These are phyloP conservation scores for Athalia circularis DNA, from an alignment of 2,888 invertebrate species.

Conservation along the genomic window DNA sequence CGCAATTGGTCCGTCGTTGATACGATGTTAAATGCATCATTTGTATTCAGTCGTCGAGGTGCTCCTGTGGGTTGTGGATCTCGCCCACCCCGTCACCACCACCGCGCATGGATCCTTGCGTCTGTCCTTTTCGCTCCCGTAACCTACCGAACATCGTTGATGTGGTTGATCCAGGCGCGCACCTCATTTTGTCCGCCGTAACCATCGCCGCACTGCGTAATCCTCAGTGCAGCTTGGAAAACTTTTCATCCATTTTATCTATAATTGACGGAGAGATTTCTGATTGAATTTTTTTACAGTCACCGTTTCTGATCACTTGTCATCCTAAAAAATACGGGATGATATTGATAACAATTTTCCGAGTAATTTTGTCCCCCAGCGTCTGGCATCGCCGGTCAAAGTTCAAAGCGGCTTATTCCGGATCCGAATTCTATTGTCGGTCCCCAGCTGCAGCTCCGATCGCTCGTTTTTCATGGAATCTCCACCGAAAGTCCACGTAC, in stretches of 20 bases:
- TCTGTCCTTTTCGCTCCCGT: no score
- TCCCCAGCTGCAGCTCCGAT: no score
- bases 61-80: constrained; percentile 22
- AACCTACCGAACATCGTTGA: not conserved
- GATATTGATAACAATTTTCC: not conserved
- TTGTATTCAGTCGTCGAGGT: constrained; percentile 36
- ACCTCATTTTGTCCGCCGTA: not conserved
- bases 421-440: no score
- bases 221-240: no score
- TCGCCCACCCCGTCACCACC: constrained; percentile 9
- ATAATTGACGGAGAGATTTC: no score
- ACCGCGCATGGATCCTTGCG: not conserved
- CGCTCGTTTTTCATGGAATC: no score
- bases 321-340: not conserved
- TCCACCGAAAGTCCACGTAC: not conserved
- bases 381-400: not conserved
- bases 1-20: constrained; percentile 25
- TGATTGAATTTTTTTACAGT: no score
- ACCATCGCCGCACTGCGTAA: no score
- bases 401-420: constrained; percentile 23
- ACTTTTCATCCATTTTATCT: no score
- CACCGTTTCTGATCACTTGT: no score
- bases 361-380: not conserved
- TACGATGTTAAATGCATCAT: constrained; percentile 34
- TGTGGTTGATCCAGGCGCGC: not conserved